These are phyloP conservation scores for Amphiprion percula DNA, from an alignment of 2,113 vertebrate species.

Conservation along the genomic window DNA sequence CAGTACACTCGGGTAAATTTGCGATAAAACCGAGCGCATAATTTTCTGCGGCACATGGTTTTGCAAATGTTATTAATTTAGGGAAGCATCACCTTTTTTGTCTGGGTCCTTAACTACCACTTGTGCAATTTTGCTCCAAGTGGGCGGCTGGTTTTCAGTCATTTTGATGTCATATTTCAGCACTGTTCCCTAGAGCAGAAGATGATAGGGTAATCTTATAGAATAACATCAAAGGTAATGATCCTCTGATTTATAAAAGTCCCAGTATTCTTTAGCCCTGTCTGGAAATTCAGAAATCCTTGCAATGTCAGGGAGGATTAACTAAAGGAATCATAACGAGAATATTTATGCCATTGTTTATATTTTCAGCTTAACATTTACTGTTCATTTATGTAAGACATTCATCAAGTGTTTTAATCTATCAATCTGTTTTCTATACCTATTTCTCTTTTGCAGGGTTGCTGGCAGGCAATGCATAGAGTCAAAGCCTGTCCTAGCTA, in stretches of 20 bases:
- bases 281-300: neutral
- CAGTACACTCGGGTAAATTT: slow-evolving; percentile 1
- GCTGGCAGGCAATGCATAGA: neutral
- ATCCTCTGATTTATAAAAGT: slow-evolving; percentile 7
- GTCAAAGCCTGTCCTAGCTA: neutral
- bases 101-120: slow-evolving; percentile 26
- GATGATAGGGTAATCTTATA: slow-evolving; percentile 1
- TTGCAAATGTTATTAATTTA: slow-evolving; percentile 39
- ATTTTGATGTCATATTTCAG: slow-evolving; percentile 34
- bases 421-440: neutral
- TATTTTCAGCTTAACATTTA: too few species aligned
- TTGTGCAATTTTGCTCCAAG: slow-evolving; percentile 42
- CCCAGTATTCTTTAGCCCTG: neutral
- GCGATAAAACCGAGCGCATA: neutral
- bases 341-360: neutral
- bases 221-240: slow-evolving; percentile 13
- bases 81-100: slow-evolving; percentile 22
- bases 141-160: slow-evolving; percentile 47
- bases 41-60: slow-evolving; percentile 20
- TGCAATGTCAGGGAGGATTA: neutral
- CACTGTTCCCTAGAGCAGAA: slow-evolving; percentile 11
- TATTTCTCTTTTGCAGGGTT: neutral
- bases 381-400: neutral
- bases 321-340: neutral
- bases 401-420: slow-evolving; percentile 1